Percentiles rank a stretch among this genome's conserved stretches.
These are phyloP conservation scores for Drosophila jambulina DNA, from an alignment of 1,140 invertebrate genomes.

Conservation along the genomic window DNA sequence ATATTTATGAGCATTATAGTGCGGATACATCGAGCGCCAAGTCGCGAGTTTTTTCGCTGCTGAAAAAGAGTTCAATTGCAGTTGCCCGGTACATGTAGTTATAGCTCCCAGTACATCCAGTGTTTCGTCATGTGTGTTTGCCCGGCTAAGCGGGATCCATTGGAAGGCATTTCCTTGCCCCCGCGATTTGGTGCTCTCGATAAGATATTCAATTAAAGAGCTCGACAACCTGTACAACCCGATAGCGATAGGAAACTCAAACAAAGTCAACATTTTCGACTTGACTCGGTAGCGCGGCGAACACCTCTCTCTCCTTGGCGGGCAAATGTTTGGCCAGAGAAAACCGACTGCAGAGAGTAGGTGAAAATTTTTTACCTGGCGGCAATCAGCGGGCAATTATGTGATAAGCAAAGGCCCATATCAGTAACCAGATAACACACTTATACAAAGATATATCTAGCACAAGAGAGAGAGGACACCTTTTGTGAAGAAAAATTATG, in stretches of 20 bases:
- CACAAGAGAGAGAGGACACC: background rate
- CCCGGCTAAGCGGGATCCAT: slow-evolving; percentile 1
- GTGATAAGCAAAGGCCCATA: slow-evolving; percentile 67
- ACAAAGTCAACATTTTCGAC: slow-evolving; percentile 27
- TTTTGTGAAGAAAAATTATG: slow-evolving; percentile 55
- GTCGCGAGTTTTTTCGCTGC: slow-evolving; percentile 42
- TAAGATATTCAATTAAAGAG: slow-evolving; percentile 56
- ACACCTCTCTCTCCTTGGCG: slow-evolving; percentile 1
- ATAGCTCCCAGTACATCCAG: background rate
- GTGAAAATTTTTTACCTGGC: slow-evolving; percentile 58
- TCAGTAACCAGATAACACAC: slow-evolving; percentile 64
- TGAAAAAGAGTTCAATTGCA: slow-evolving; percentile 34
- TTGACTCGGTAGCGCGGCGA: slow-evolving; percentile 24
- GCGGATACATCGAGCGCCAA: slow-evolving; percentile 81
- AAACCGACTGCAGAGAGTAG: slow-evolving; percentile 16
- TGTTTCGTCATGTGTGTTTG: slow-evolving; percentile 28
- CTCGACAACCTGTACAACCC: slow-evolving; percentile 49
- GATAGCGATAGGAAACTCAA: slow-evolving; percentile 32
- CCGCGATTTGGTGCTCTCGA: slow-evolving; percentile 10
- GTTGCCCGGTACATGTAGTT: background rate
- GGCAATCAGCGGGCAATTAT: slow-evolving; percentile 77
- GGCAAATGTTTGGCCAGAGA: slow-evolving; percentile 49
- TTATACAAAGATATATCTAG: slow-evolving; percentile 4
- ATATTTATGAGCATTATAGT: slow-evolving; percentile 85
- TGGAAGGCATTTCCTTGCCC: slow-evolving; percentile 5